phyloP scores from a whole-genome alignment of 2,888 invertebrate genomes.

The Melanophora roralis region DNA sequence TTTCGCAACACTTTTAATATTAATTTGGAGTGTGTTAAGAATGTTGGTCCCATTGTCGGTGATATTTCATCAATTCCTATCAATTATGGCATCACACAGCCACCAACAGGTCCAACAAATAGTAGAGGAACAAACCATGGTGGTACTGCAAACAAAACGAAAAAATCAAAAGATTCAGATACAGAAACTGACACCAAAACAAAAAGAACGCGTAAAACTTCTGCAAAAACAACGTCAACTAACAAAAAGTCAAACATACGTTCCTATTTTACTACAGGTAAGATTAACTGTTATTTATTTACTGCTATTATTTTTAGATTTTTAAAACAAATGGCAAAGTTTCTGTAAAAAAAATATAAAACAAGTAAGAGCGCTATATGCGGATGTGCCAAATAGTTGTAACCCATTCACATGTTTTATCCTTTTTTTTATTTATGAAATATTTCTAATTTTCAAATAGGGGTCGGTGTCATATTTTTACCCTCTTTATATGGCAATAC shows the following conservation, averaged over 20 bases:
- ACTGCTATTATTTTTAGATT: no score
- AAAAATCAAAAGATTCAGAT: neutral
- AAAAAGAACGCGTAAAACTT: slow-evolving; percentile 13
- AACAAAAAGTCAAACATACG: slow-evolving; percentile 57
- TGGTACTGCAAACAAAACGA: slow-evolving; percentile 4
- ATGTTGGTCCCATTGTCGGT: slow-evolving; percentile 71
- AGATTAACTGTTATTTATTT: no score
- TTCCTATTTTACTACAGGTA: slow-evolving; percentile 65
- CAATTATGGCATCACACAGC: slow-evolving; percentile 30
- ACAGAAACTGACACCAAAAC: slow-evolving; percentile 21
- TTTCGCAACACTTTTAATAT: slow-evolving; percentile 74
- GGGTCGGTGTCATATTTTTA: no score
- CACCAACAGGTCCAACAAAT: neutral
- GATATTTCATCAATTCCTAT: slow-evolving; percentile 51
- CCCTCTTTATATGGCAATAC: no score
- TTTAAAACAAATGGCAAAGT: no score
- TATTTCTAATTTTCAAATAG: no score
- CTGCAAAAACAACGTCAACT: slow-evolving; percentile 27
- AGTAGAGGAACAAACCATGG: neutral
- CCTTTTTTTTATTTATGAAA: no score
- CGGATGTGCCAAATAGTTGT: no score
- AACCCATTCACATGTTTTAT: no score
- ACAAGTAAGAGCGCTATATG: no score
- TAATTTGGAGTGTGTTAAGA: slow-evolving; percentile 73
- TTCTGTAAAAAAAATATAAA: no score